Evolutionary conservation across 2,113 vertebrate species (phyloP).

Genomic region (Strix aluco): DNA sequence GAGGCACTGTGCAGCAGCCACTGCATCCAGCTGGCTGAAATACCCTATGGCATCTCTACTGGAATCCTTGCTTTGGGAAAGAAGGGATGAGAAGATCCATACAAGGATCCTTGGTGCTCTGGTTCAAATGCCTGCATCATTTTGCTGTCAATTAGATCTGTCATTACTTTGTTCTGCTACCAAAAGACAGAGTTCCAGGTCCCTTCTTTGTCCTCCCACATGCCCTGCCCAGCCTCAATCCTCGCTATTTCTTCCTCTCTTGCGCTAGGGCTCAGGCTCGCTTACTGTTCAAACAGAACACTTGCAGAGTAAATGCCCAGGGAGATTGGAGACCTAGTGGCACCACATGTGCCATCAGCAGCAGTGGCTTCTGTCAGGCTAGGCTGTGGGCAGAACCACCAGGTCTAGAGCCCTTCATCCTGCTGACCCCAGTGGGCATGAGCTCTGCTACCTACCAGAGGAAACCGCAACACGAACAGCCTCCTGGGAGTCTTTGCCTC

Average conservation of each 20-base stretch:
- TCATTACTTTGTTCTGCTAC: background rate
- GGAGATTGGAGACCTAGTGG: rapidly evolving
- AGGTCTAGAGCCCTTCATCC: background rate
- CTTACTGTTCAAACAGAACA: background rate
- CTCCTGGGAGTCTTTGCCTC: background rate
- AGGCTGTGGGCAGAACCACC: background rate
- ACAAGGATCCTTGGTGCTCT: background rate
- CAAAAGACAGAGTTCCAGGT: background rate
- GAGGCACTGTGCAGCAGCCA: background rate
- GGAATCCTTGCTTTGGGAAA: background rate
- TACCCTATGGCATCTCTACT: background rate
- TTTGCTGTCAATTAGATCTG: background rate
- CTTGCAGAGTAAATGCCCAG: background rate
- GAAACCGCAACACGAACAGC: background rate
- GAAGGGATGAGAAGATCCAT: background rate
- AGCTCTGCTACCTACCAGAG: background rate
- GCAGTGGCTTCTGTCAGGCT: background rate
- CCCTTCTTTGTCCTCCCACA: background rate
- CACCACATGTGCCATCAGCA: background rate
- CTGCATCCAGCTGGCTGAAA: background rate
- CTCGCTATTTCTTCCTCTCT: background rate
- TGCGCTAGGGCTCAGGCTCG: rapidly evolving
- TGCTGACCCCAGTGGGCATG: background rate
- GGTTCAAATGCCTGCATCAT: background rate
- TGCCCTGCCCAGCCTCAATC: background rate